Evolutionary conservation across 2,113 vertebrate species (phyloP).

Genomic region (Oryzias celebensis): DNA sequence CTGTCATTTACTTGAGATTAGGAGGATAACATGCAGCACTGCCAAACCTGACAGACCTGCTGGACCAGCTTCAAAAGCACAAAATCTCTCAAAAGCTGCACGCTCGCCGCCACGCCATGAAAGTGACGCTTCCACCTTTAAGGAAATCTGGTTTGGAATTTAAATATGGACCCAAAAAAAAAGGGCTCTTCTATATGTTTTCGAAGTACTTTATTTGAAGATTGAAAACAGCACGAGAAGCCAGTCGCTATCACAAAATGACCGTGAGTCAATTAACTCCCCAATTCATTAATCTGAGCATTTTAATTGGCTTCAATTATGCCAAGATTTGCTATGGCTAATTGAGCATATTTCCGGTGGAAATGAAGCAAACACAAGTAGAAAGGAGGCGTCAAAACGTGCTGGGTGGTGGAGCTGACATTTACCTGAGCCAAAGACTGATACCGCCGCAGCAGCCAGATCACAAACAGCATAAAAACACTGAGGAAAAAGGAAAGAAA

Average conservation of each 20-base stretch:
- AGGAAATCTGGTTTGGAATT: background rate
- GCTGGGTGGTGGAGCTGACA: background rate
- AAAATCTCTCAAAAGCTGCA: slow-evolving; percentile 1
- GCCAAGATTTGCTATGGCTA: slow-evolving; percentile 55
- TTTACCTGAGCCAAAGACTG: slow-evolving; percentile 80
- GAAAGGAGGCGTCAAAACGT: slow-evolving; percentile 5
- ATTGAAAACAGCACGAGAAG: background rate
- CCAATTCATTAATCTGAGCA: slow-evolving; percentile 58
- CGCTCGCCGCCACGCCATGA: background rate
- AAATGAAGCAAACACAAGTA: slow-evolving; percentile 44
- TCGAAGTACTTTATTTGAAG: slow-evolving; percentile 20
- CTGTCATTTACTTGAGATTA: slow-evolving; percentile 65
- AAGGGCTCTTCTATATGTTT: slow-evolving; percentile 3
- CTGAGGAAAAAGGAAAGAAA: slow-evolving; percentile 55
- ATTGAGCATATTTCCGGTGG: slow-evolving; percentile 59
- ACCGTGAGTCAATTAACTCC: slow-evolving; percentile 60
- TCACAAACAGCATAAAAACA: slow-evolving; percentile 79
- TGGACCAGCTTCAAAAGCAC: slow-evolving; percentile 28
- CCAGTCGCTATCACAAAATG: slow-evolving; percentile 43
- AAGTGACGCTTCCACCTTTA: background rate
- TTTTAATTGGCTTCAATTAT: slow-evolving; percentile 66
- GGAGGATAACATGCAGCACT: slow-evolving; percentile 38
- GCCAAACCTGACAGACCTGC: slow-evolving; percentile 55
- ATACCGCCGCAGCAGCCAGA: slow-evolving; percentile 78
- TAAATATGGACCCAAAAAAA: background rate